Conservation (phyloP, 2,113 vertebrate genomes). For the Coracopsis vasa region DNA sequence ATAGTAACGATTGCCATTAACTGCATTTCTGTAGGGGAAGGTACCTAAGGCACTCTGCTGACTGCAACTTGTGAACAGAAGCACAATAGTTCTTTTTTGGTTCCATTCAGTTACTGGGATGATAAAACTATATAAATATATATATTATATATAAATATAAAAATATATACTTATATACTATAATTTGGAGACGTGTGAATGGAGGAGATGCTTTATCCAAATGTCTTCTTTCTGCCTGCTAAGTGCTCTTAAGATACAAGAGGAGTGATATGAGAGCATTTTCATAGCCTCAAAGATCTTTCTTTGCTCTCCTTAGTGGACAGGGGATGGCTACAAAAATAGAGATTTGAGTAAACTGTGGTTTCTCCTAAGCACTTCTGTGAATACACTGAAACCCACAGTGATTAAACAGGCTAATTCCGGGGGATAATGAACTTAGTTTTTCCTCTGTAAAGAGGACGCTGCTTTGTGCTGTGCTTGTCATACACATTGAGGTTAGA, state of each 20-base stretch:
- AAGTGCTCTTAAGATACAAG: not conserved
- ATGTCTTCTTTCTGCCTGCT: not conserved
- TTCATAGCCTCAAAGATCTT: not conserved
- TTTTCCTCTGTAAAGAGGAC: not conserved
- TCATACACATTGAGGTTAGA: not conserved
- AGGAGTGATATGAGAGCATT: not conserved
- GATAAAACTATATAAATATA: not conserved
- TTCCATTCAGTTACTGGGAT: not conserved
- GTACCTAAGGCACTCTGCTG: not conserved
- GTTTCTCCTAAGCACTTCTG: not conserved
- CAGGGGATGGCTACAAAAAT: not conserved
- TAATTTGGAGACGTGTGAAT: not conserved
- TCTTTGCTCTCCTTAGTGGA: not conserved
- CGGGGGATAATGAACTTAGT: not conserved
- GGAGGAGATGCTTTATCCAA: not conserved
- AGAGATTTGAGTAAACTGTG: not conserved
- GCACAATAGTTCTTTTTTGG: not conserved
- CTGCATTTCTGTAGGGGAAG: not conserved
- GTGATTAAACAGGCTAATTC: not conserved
- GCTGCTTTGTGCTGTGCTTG: not conserved
- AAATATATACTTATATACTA: not conserved
- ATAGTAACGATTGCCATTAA: not conserved
- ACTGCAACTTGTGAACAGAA: not conserved
- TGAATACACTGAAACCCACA: not conserved
- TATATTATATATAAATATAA: not conserved